Evolutionary conservation across 2,113 vertebrate genomes (phyloP).

Genomic region (Siniperca chuatsi): DNA sequence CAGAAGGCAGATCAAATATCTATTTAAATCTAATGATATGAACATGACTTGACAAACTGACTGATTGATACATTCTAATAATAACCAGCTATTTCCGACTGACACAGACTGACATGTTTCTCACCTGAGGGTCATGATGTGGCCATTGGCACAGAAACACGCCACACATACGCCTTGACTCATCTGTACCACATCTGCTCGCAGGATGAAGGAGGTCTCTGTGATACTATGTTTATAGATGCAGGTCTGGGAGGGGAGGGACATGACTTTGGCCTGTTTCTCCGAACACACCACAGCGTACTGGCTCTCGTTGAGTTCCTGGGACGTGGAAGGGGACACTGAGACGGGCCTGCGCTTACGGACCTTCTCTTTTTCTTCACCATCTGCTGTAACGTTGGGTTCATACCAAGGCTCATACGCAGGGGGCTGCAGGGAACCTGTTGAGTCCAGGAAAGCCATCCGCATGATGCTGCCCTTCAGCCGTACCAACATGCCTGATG

Average conservation of each 20-base stretch:
- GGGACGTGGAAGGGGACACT: slow-evolving; percentile 95
- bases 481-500: slow-evolving; percentile 92
- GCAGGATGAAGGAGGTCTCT: slow-evolving; percentile 96
- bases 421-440: slow-evolving; percentile 89
- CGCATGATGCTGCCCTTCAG: slow-evolving; percentile 94
- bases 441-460: slow-evolving; percentile 94
- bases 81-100: slow-evolving; percentile 4
- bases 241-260: slow-evolving; percentile 95
- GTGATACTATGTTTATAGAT: slow-evolving; percentile 98
- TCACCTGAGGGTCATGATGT: slow-evolving; percentile 99
- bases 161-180: slow-evolving; percentile 92
- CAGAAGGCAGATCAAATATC: neutral
- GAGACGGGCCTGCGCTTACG: slow-evolving; percentile 95
- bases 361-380: slow-evolving; percentile 93
- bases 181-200: slow-evolving; percentile 93
- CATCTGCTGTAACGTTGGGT: slow-evolving; percentile 91
- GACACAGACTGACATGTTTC: slow-evolving; percentile 35
- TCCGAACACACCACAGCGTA: slow-evolving; percentile 98
- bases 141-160: slow-evolving; percentile 98
- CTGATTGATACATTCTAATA: slow-evolving; percentile 35
- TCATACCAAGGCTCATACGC: slow-evolving; percentile 93
- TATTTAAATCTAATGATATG: neutral
- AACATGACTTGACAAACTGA: slow-evolving; percentile 20
- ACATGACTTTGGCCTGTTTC: slow-evolving; percentile 98
- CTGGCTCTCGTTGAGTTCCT: slow-evolving; percentile 95